Conservation (phyloP, 2,113 vertebrate genomes). For the Bubo blakistoni region DNA sequence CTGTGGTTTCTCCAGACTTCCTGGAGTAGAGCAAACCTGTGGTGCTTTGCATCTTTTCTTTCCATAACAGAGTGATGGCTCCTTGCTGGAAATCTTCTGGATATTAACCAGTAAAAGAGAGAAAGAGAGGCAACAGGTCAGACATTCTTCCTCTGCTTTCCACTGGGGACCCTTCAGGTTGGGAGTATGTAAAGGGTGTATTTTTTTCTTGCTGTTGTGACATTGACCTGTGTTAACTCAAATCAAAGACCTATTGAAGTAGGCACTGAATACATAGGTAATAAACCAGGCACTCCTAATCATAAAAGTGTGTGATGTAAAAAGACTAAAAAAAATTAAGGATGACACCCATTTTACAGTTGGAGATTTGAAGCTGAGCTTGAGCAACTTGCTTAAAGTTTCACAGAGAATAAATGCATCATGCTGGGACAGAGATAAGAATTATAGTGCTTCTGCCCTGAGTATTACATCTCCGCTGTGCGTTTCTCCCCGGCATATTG, state of each 20-base stretch:
- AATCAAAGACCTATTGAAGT: background rate
- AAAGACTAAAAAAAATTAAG: background rate
- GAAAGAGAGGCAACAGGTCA: background rate
- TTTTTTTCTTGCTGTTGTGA: background rate
- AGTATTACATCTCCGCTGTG: background rate
- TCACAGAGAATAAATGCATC: background rate
- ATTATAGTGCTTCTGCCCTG: background rate
- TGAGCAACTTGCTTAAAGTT: background rate
- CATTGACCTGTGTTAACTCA: background rate
- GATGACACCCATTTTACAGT: background rate
- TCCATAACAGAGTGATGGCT: background rate
- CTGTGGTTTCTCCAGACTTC: background rate
- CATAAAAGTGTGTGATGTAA: background rate
- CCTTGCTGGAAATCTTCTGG: background rate
- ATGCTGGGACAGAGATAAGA: background rate
- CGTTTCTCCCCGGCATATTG: background rate
- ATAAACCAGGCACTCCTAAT: background rate
- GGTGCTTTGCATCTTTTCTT: slow-evolving; percentile 5
- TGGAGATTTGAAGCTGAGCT: background rate
- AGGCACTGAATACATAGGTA: background rate
- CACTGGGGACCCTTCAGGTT: background rate
- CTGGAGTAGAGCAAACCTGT: background rate
- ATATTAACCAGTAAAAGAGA: background rate
- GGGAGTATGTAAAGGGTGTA: background rate
- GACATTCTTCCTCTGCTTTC: background rate